phyloP scores from a whole-genome alignment of 2,888 invertebrate species.

The Sminthurinus aureus region DNA sequence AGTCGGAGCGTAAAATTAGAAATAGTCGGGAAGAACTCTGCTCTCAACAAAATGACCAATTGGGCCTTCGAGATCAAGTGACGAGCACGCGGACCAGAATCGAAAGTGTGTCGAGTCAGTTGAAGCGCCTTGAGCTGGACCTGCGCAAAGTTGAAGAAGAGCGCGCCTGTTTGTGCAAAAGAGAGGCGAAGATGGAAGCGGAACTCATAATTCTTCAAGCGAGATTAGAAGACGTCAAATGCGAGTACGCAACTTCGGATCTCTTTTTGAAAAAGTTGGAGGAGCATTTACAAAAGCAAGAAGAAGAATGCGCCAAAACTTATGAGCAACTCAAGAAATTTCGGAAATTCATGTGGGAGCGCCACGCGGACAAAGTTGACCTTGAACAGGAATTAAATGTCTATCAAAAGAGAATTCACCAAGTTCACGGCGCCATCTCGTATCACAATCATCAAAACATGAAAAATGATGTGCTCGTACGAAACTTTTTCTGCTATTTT shows the following conservation, averaged over 20 bases:
- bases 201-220: neutral
- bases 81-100: neutral
- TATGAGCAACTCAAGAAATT: neutral
- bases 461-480: neutral
- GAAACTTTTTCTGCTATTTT: neutral
- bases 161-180: neutral
- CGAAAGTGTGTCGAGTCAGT: neutral
- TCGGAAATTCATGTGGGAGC: slow-evolving; percentile 9
- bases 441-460: neutral
- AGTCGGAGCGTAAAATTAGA: neutral
- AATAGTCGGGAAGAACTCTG: neutral
- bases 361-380: neutral
- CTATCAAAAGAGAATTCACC: neutral
- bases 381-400: neutral
- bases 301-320: neutral
- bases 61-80: neutral
- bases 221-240: neutral
- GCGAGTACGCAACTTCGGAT: neutral
- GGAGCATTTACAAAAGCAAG: neutral
- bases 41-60: neutral
- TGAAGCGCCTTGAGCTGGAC: neutral
- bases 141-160: neutral
- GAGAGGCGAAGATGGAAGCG: neutral
- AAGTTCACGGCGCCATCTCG: neutral
- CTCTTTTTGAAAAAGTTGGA: neutral